phyloP scores from a whole-genome alignment of 2,113 vertebrate genomes.

The Tupaia chinensis region DNA sequence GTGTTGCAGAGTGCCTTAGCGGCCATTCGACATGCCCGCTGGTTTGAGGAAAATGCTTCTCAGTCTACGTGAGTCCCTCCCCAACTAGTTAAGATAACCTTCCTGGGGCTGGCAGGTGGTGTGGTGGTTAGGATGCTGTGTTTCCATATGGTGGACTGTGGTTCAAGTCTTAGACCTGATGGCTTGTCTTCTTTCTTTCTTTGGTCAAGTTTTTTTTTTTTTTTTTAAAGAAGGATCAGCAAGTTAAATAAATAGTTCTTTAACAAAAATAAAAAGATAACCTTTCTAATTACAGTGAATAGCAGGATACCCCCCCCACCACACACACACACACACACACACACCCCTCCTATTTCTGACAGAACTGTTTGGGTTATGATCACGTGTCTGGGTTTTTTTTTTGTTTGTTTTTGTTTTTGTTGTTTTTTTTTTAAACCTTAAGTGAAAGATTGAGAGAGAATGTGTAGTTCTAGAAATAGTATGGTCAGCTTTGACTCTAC shows the following conservation, averaged over 20 bases:
- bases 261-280: background rate
- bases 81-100: background rate
- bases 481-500: background rate
- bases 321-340: too few species aligned
- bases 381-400: conserved; percentile 19
- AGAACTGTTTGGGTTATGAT: background rate
- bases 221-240: too few species aligned
- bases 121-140: too few species aligned
- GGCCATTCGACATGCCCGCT: conserved; percentile 96
- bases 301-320: background rate
- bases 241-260: too few species aligned
- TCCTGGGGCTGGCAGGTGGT: too few species aligned
- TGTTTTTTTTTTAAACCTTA: too few species aligned
- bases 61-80: conserved; percentile 94
- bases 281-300: background rate
- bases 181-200: too few species aligned
- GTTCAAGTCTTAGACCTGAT: too few species aligned
- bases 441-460: background rate
- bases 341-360: background rate
- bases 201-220: too few species aligned
- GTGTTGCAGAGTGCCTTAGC: conserved; percentile 98
- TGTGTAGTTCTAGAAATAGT: background rate
- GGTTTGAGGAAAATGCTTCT: conserved; percentile 99
- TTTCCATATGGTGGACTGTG: too few species aligned
- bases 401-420: too few species aligned